Evolutionary conservation across 2,113 vertebrate genomes (phyloP).

Genomic region (Actenoides lindsayi): DNA sequence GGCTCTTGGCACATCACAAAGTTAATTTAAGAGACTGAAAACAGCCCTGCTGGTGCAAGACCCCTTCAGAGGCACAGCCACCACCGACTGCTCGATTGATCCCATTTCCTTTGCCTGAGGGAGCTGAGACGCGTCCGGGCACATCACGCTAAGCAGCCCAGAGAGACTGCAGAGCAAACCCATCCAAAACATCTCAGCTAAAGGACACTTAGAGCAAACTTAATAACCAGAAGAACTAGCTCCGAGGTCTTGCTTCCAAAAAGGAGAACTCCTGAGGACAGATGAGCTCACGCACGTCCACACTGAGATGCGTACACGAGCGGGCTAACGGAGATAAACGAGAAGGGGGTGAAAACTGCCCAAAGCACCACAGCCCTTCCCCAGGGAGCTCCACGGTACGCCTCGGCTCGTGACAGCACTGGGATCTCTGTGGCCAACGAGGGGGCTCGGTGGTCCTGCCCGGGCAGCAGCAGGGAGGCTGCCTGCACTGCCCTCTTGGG

Average conservation of each 20-base stretch:
- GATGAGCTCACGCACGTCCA: accelerated
- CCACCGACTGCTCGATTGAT: accelerated
- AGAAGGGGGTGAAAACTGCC: not conserved
- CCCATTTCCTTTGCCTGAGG: not conserved
- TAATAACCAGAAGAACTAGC: not conserved
- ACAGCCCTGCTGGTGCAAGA: accelerated
- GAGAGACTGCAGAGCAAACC: not conserved
- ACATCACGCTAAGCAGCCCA: accelerated
- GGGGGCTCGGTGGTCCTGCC: accelerated
- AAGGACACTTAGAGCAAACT: accelerated
- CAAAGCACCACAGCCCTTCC: not conserved
- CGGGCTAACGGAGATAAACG: not conserved
- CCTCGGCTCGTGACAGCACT: accelerated
- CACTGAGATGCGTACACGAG: accelerated
- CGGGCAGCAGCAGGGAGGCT: accelerated
- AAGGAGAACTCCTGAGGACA: not conserved
- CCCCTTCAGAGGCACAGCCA: not conserved
- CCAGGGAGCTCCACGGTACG: accelerated
- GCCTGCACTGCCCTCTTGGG: not conserved
- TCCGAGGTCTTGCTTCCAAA: not conserved
- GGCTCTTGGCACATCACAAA: not conserved
- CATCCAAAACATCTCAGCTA: not conserved
- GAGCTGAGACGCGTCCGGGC: not conserved
- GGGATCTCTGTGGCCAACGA: not conserved
- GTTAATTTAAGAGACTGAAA: not conserved